These are phyloP conservation scores for Boloria selene DNA, from an alignment of 2,888 invertebrate species.

Conservation along the genomic window DNA sequence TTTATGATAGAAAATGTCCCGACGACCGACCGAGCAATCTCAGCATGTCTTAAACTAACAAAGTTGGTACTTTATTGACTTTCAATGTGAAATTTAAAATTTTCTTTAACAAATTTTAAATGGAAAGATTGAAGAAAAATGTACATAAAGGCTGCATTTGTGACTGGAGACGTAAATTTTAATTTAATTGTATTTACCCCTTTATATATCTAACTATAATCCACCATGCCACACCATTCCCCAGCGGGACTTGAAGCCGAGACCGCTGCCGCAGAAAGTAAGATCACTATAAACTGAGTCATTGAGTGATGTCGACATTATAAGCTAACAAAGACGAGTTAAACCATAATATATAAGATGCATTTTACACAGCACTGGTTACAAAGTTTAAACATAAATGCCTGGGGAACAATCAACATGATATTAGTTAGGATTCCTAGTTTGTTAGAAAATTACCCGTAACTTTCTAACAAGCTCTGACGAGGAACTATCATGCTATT, in stretches of 20 bases:
- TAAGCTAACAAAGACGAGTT: not conserved
- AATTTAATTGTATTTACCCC: too few species aligned
- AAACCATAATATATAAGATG: not conserved
- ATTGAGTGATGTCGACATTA: too few species aligned
- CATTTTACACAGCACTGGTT: not conserved
- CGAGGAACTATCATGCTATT: constrained; percentile 7
- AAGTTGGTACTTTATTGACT: constrained; percentile 1
- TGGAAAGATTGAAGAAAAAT: not conserved
- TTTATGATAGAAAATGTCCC: constrained; percentile 20
- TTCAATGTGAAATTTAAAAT: constrained; percentile 18
- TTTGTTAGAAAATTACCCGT: constrained; percentile 2
- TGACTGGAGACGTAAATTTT: too few species aligned
- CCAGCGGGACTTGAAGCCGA: too few species aligned
- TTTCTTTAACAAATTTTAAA: constrained; percentile 3
- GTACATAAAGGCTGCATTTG: too few species aligned
- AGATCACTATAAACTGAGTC: too few species aligned
- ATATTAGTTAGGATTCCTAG: constrained; percentile 7
- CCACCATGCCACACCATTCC: too few species aligned
- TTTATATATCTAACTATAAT: too few species aligned
- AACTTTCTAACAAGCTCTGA: constrained; percentile 5
- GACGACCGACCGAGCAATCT: constrained; percentile 5
- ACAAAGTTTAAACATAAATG: not conserved
- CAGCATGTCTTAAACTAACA: constrained; percentile 20
- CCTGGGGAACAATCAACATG: constrained; percentile 2
- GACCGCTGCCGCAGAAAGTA: too few species aligned